These are phyloP conservation scores for Anastatus disparis DNA, from an alignment of 1,140 invertebrate species.

Conservation along the genomic window DNA sequence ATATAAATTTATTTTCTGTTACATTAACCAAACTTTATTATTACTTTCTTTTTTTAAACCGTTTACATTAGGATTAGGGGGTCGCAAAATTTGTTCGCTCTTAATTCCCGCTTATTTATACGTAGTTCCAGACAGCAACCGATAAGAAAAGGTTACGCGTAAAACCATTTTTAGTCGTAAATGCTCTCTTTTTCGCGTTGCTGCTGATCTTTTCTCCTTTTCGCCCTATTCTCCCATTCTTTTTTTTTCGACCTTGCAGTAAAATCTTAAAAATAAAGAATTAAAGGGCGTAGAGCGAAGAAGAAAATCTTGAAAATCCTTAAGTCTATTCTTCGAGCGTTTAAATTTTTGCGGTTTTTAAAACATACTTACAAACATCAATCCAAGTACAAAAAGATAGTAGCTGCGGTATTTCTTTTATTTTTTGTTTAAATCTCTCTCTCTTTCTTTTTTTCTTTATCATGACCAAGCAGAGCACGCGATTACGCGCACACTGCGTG, in stretches of 20 bases:
- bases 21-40: no score
- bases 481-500: constrained; percentile 19
- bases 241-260: not conserved
- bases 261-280: not conserved
- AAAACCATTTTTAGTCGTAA: not conserved
- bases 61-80: not conserved
- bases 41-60: no score
- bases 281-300: not conserved
- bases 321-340: constrained; percentile 3
- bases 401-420: not conserved
- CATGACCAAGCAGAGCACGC: not conserved
- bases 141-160: constrained; percentile 21
- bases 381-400: not conserved
- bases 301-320: constrained; percentile 10
- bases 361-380: no score
- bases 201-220: not conserved
- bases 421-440: constrained; percentile 8
- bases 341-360: not conserved
- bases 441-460: not conserved
- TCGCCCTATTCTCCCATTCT: not conserved
- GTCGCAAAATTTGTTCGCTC: not conserved
- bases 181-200: not conserved
- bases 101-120: not conserved
- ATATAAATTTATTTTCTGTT: no score
- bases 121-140: not conserved